Conservation (phyloP, 2,797 vertebrate species). For the Tachyglossus aculeatus region DNA sequence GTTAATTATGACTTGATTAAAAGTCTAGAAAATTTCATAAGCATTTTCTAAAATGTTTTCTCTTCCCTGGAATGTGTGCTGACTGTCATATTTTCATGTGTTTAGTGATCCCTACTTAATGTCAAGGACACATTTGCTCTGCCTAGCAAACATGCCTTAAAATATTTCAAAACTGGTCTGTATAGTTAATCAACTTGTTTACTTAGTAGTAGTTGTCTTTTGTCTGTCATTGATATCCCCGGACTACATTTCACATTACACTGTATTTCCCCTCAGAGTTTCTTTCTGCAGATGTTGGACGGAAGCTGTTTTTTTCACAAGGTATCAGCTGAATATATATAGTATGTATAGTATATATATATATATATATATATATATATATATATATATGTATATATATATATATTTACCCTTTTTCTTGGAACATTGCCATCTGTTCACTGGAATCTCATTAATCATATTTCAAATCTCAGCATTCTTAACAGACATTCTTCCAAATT, state of each 20-base stretch:
- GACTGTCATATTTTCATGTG: background rate
- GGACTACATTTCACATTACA: conserved; percentile 2
- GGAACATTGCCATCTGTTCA: background rate
- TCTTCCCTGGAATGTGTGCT: background rate
- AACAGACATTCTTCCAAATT: background rate
- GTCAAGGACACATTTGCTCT: background rate
- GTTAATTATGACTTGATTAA: too few relatives aligned
- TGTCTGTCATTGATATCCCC: background rate
- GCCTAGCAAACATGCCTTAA: background rate
- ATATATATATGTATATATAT: too few relatives aligned
- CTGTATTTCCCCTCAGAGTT: background rate
- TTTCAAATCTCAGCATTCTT: conserved; percentile 2
- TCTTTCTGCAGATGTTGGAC: background rate
- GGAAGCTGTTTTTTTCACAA: background rate
- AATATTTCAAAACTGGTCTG: background rate
- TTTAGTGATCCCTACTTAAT: background rate
- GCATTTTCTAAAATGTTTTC: too few relatives aligned
- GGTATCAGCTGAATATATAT: background rate
- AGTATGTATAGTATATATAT: too few relatives aligned
- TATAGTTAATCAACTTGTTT: background rate
- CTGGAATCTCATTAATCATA: background rate
- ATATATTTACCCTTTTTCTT: too few relatives aligned
- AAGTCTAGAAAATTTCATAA: too few relatives aligned
- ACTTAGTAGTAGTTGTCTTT: background rate
- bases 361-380: too few relatives aligned